phyloP scores from a whole-genome alignment of 2,888 invertebrate species.

The Osmoderma eremita region DNA sequence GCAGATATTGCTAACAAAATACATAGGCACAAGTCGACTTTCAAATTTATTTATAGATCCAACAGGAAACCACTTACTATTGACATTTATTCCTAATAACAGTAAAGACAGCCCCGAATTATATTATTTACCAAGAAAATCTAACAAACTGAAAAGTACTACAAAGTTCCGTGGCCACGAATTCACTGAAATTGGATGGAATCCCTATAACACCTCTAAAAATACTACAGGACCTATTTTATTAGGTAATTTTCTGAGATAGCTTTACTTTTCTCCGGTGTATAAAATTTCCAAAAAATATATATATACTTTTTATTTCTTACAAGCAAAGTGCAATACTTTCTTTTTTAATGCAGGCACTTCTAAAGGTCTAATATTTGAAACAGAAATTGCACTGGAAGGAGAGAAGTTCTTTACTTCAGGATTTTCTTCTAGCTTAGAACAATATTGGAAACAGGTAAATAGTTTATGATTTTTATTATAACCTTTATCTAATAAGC shows the following conservation, averaged over 20 bases:
- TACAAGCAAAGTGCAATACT: neutral
- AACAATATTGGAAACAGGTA: slow-evolving; percentile 73
- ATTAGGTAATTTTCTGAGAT: slow-evolving; percentile 65
- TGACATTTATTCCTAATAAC: slow-evolving; percentile 74
- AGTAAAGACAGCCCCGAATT: slow-evolving; percentile 75
- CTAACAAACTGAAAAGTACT: slow-evolving; percentile 74
- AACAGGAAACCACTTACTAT: slow-evolving; percentile 84
- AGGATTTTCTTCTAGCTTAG: slow-evolving; percentile 72
- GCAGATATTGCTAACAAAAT: slow-evolving; percentile 65
- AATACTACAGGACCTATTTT: slow-evolving; percentile 84
- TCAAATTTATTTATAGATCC: slow-evolving; percentile 84
- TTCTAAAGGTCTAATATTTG: slow-evolving; percentile 88
- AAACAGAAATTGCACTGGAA: slow-evolving; percentile 85
- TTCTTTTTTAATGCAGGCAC: slow-evolving; percentile 76
- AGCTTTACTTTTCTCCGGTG: neutral
- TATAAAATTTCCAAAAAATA: slow-evolving; percentile 9
- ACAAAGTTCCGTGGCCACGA: slow-evolving; percentile 79
- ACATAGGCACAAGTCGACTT: slow-evolving; percentile 69
- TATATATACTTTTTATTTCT: neutral
- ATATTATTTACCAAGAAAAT: slow-evolving; percentile 81
- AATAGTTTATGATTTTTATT: slow-evolving; percentile 17
- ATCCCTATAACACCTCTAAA: slow-evolving; percentile 76
- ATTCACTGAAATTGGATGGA: slow-evolving; percentile 93
- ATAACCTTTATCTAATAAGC: slow-evolving; percentile 14
- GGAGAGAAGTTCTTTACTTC: slow-evolving; percentile 86